Conservation (phyloP, 2,888 invertebrate genomes). For the Harmothoe impar region DNA sequence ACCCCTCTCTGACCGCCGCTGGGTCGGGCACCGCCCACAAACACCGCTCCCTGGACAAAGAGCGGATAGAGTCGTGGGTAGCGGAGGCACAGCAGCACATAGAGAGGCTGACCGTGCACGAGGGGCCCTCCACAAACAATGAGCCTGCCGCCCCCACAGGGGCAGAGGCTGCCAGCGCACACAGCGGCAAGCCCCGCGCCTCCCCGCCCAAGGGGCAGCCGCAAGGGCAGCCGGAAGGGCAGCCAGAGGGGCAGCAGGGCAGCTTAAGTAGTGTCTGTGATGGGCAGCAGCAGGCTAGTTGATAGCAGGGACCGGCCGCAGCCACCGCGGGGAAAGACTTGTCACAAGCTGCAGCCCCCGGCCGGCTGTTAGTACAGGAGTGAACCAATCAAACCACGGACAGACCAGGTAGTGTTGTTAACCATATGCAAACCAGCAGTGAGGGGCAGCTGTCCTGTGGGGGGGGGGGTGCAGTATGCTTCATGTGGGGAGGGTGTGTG, state of each 20-base stretch:
- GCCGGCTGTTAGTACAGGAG: too few species aligned
- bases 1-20: neutral
- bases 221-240: neutral
- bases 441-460: too few species aligned
- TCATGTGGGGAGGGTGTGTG: neutral
- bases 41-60: constrained; percentile 76
- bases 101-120: constrained; percentile 63
- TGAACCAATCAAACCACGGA: too few species aligned
- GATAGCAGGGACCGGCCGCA: neutral
- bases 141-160: neutral
- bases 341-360: too few species aligned
- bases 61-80: constrained; percentile 81
- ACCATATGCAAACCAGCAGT: too few species aligned
- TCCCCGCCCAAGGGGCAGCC: neutral
- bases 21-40: constrained; percentile 32
- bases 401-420: too few species aligned
- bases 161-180: neutral
- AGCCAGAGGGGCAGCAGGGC: neutral
- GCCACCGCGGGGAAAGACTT: neutral
- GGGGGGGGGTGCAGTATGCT: too few species aligned
- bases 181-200: neutral
- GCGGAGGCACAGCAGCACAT: constrained; percentile 76
- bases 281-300: constrained; percentile 21
- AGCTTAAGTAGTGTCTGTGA: constrained; percentile 30
- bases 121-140: neutral